These are phyloP conservation scores for Nemapogon koenigi DNA, from an alignment of 2,888 invertebrate species.

Conservation along the genomic window DNA sequence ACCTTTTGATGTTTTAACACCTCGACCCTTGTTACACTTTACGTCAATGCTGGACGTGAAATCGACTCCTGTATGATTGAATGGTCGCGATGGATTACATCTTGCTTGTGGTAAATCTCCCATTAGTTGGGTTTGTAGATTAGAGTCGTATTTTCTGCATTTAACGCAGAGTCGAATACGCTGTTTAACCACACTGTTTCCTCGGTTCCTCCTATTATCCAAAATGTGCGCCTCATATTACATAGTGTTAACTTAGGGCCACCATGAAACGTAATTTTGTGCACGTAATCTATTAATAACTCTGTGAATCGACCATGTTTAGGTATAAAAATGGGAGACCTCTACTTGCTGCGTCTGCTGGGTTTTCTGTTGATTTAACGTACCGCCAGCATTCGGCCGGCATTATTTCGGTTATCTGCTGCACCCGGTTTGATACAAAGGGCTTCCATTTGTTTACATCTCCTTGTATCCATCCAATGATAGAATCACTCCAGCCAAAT, in stretches of 20 bases:
- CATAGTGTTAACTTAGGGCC: slow-evolving; percentile 14
- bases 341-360: background rate
- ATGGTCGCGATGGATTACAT: slow-evolving; percentile 14
- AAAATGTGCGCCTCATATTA: slow-evolving; percentile 12
- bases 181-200: background rate
- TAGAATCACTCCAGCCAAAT: background rate
- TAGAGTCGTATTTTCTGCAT: slow-evolving; percentile 8
- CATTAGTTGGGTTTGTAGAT: slow-evolving; percentile 15
- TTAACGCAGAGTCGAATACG: background rate
- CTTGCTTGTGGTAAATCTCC: slow-evolving; percentile 16
- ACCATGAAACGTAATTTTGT: slow-evolving; percentile 17
- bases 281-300: slow-evolving; percentile 16
- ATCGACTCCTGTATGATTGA: slow-evolving; percentile 17
- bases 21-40: slow-evolving; percentile 15
- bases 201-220: slow-evolving; percentile 13
- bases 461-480: background rate
- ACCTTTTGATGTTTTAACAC: slow-evolving; percentile 15
- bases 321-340: slow-evolving; percentile 6
- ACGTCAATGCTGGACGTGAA: slow-evolving; percentile 15
- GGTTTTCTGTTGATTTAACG: background rate
- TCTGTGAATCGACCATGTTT: slow-evolving; percentile 12
- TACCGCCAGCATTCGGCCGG: background rate
- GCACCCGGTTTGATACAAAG: background rate
- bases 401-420: background rate
- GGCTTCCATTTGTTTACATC: no score